These are phyloP conservation scores for Zaprionus nigranus DNA, from an alignment of 1,140 invertebrate species.

Conservation along the genomic window DNA sequence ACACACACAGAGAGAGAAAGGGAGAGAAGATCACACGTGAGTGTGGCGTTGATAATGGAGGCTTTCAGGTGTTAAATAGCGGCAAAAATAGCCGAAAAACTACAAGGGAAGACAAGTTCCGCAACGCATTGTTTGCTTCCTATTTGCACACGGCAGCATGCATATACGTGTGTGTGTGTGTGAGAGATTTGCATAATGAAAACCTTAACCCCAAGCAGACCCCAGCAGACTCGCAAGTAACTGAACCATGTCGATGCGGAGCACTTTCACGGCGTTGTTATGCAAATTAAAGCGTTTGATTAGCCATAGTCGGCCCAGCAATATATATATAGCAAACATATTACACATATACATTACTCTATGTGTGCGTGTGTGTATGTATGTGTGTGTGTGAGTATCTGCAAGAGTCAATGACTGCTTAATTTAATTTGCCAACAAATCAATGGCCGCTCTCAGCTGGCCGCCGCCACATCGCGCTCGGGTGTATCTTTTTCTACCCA, in stretches of 20 bases:
- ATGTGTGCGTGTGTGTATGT: neutral
- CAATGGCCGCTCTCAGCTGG: constrained; percentile 57
- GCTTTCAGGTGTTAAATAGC: constrained; percentile 76
- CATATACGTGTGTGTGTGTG: constrained; percentile 1
- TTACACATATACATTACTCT: neutral
- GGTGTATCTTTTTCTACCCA: constrained; percentile 34
- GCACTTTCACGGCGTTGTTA: constrained; percentile 75
- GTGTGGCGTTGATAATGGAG: constrained; percentile 23
- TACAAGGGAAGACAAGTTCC: constrained; percentile 51
- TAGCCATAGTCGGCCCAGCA: constrained; percentile 46
- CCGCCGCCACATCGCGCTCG: constrained; percentile 1
- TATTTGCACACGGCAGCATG: constrained; percentile 58
- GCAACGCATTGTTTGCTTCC: constrained; percentile 72
- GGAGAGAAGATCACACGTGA: neutral
- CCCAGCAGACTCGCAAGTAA: constrained; percentile 44
- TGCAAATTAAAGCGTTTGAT: constrained; percentile 77
- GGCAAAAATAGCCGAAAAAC: constrained; percentile 17
- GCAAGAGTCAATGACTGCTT: constrained; percentile 78
- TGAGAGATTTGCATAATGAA: constrained; percentile 76
- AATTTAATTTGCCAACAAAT: constrained; percentile 78
- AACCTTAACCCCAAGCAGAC: constrained; percentile 73
- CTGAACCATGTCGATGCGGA: constrained; percentile 66
- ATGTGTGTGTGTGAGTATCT: constrained; percentile 20
- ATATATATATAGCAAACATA: constrained; percentile 22
- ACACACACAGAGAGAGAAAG: neutral